phyloP scores from a whole-genome alignment of 1,140 invertebrate species.

The Zaprionus inermis region DNA sequence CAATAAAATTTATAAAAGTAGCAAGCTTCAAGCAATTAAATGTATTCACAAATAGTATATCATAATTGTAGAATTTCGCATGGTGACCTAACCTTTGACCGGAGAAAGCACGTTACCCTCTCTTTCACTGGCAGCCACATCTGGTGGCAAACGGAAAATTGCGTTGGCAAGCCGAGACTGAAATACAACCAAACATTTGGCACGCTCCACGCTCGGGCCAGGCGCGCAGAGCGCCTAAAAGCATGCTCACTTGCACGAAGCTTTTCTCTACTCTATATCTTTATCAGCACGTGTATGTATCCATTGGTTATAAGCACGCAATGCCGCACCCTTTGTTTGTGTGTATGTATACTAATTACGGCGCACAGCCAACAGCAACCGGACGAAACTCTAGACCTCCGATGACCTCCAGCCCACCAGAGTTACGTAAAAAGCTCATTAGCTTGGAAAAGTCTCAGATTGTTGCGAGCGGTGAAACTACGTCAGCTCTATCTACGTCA shows the following conservation, averaged over 20 bases:
- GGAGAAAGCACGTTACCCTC: slow-evolving; percentile 2
- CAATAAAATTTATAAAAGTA: too few relatives aligned
- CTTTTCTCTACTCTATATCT: slow-evolving; percentile 31
- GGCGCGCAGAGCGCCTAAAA: slow-evolving; percentile 78
- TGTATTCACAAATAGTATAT: too few relatives aligned
- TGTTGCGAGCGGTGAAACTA: slow-evolving; percentile 18
- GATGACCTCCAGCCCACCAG: slow-evolving; percentile 31
- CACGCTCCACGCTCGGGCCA: slow-evolving; percentile 66
- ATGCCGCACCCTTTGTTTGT: slow-evolving; percentile 27
- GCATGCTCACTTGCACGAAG: slow-evolving; percentile 70
- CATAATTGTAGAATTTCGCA: too few relatives aligned
- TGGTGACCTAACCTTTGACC: background rate
- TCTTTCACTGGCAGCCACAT: slow-evolving; percentile 20
- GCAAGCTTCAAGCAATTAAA: too few relatives aligned
- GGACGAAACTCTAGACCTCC: slow-evolving; percentile 19
- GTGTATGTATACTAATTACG: slow-evolving; percentile 49
- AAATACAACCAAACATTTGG: slow-evolving; percentile 79
- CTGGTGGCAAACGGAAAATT: slow-evolving; percentile 23
- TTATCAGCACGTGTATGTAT: slow-evolving; percentile 16
- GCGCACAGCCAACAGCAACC: slow-evolving; percentile 23
- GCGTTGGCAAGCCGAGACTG: slow-evolving; percentile 42
- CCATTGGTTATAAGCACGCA: slow-evolving; percentile 54
- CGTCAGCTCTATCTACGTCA: slow-evolving; percentile 64
- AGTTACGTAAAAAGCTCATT: slow-evolving; percentile 68
- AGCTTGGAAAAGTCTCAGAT: slow-evolving; percentile 46